Conservation (phyloP, 2,888 invertebrate genomes). For the Horisme vitalbata region DNA sequence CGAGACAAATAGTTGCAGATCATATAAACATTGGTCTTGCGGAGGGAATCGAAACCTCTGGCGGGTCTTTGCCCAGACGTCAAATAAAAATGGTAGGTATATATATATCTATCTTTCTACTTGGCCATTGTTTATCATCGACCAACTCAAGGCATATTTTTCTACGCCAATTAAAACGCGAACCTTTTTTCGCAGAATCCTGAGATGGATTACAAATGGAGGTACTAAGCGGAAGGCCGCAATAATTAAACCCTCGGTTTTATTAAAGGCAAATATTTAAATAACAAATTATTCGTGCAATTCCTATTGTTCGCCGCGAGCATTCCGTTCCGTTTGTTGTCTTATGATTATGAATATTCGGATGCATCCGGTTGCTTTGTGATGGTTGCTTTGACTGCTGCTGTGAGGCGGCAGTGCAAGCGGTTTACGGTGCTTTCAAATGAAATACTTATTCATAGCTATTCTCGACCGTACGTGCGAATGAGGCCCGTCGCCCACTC, state of each 20-base stretch:
- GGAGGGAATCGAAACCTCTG: too few relatives aligned
- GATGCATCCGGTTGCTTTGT: constrained; percentile 60
- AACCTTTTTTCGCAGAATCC: constrained; percentile 8
- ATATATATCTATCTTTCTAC: too few relatives aligned
- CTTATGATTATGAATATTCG: constrained; percentile 64
- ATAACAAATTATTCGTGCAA: constrained; percentile 33
- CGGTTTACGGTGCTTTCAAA: constrained; percentile 9
- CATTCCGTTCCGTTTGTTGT: constrained; percentile 41
- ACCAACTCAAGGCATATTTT: not conserved
- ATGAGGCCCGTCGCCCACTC: too few relatives aligned
- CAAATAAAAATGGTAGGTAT: too few relatives aligned
- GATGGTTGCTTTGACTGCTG: constrained; percentile 59
- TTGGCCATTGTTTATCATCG: too few relatives aligned
- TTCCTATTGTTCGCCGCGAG: constrained; percentile 27
- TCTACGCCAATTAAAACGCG: not conserved
- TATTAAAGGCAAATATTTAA: constrained; percentile 30
- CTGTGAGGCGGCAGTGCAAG: constrained; percentile 33
- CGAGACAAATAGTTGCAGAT: too few relatives aligned
- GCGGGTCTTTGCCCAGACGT: too few relatives aligned
- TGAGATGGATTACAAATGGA: constrained; percentile 21
- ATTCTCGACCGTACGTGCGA: too few relatives aligned
- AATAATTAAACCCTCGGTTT: constrained; percentile 26
- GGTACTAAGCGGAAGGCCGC: constrained; percentile 18
- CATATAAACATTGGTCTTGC: too few relatives aligned
- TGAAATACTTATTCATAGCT: too few relatives aligned